Base-by-base conservation (phyloP, 92 coral and sea anemone genomes). In the Porites divaricata region DNA sequence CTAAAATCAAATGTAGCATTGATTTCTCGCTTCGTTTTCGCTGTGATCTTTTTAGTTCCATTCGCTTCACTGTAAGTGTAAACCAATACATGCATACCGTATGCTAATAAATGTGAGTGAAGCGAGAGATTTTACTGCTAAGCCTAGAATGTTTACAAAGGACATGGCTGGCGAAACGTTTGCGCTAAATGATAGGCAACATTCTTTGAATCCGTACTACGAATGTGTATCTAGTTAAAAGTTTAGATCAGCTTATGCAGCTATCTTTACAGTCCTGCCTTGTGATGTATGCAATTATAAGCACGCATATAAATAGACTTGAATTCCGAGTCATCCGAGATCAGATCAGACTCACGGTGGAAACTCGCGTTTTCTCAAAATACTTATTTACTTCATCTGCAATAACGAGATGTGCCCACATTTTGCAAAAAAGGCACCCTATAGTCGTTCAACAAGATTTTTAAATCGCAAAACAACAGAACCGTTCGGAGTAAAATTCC, bases 1-100 rank as follows among this genome's bases (percentile, higher is more conserved):
- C 70, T 53, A 2, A 23, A 13, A 19, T 6, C n/a, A 21, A 25
- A 3, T 12, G 45, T 10, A 35, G 12, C 9, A 20, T 4, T 15
- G 67, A 13, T 25, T 65, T 35, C 9, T 76, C 41, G 8, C 52
- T 77, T 28, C 77, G 75, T 53, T 67, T 68, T 17, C 61, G 9
- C 12, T 63, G 61, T 15, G 52, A 45, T 63, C 77, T 83, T 26
- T 72, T 68, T 13, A 85, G 77, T 73, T 76, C 28, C 80, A 72
- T 77, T 84, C 87, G 81, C 77, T 89, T 85, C 63, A 77, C 86
- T 74, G 88, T 66, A 84, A 84, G 84, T 89, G 71, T 74, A 49
- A 85, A 72, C 86, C 78, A 81, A 73, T 76, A 65, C 78, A 71
- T 65, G 62, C 68, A 89, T 84, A n/a, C n/a, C n/a, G n/a, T n/a